Evolutionary conservation across 2,113 vertebrate species (phyloP).

Genomic region (Lampris megalopsis): DNA sequence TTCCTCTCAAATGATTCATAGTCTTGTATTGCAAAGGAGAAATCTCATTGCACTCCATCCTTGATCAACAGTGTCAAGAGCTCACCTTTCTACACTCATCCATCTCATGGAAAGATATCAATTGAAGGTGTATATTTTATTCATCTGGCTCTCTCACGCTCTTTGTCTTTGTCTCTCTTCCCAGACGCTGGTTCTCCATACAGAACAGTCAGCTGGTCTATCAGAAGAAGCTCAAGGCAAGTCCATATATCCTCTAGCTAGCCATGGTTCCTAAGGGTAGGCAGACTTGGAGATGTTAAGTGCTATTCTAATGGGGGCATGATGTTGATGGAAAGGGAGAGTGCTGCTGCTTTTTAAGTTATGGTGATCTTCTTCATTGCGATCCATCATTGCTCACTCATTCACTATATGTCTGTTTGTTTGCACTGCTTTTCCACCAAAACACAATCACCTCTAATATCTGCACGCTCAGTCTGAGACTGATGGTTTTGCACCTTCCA

Average conservation of each 20-base stretch:
- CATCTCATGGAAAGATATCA: slow-evolving; percentile 3
- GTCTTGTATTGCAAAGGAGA: slow-evolving; percentile 1
- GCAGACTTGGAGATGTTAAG: slow-evolving; percentile 41
- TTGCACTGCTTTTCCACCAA: not conserved
- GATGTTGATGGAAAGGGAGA: not conserved
- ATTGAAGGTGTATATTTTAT: slow-evolving; percentile 49
- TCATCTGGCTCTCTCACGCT: slow-evolving; percentile 14
- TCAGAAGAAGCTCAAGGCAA: slow-evolving; percentile 97
- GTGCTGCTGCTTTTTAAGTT: slow-evolving; percentile 8
- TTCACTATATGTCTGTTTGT: not conserved
- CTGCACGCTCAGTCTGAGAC: not conserved
- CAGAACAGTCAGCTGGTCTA: slow-evolving; percentile 99
- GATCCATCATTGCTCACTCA: slow-evolving; percentile 21
- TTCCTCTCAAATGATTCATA: not conserved
- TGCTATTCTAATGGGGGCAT: slow-evolving; percentile 33
- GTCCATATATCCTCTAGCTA: slow-evolving; percentile 36
- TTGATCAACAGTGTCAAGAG: not conserved
- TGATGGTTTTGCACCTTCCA: too few species aligned
- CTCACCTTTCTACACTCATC: not conserved
- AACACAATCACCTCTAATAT: slow-evolving; percentile 7
- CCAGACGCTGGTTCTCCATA: slow-evolving; percentile 98
- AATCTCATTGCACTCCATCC: slow-evolving; percentile 14
- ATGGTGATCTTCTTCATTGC: slow-evolving; percentile 2
- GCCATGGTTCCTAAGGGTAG: slow-evolving; percentile 1
- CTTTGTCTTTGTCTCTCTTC: slow-evolving; percentile 20